Base-by-base conservation (phyloP, 2,113 vertebrate species). In the Malaclemys terrapin region DNA sequence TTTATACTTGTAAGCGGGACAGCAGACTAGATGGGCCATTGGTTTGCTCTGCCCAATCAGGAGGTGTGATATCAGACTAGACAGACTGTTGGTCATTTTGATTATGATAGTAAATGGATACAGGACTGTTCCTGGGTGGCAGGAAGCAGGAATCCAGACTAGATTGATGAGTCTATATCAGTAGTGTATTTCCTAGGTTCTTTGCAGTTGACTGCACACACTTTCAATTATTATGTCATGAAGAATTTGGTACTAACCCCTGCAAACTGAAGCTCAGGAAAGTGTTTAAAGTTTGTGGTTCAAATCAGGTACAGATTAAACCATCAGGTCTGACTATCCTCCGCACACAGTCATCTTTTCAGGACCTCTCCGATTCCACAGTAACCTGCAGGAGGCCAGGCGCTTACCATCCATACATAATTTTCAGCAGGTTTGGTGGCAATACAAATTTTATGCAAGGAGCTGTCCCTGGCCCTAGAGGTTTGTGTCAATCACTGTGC, bases 401-500 rank as follows among this genome's bases (percentile, higher is more conserved):
- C 13, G 13, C 31, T 79, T 38, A 20, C 27, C 14, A 3, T 56
- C 12, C 22, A 3, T 49, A 57, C 35, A 31, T 27, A 84, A 88
- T 88, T 92, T 89, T 52, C 72, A 94, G 59, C 31, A 88, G 56
- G 50, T 88, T 93, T 38, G 80, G 4, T 53, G 47, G 7, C 54
- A 93, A 9, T 80, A 56, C 0, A 82, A 89, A 91, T 62, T 91
- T 42, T 93, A 88, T 83, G 12, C 81, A 89, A 75, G n/a, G 90
- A 84, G 22, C 9, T 83, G 42, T 87, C 31, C n/a, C 59, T 92
- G 38, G 12, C 52, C 88, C 24, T 84, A 54, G 85, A 93, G 38
- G 89, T 84, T 94, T 93, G 5, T 87, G 25, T 90, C 22, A 29
- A 57, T 90, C 54, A 82, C 14, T 93, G 42, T 86, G 29, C 22